A percentile compares a stretch with the other conserved stretches of the same genome.
Conservation (phyloP, 2,113 vertebrate species). For the Rhea pennata region DNA sequence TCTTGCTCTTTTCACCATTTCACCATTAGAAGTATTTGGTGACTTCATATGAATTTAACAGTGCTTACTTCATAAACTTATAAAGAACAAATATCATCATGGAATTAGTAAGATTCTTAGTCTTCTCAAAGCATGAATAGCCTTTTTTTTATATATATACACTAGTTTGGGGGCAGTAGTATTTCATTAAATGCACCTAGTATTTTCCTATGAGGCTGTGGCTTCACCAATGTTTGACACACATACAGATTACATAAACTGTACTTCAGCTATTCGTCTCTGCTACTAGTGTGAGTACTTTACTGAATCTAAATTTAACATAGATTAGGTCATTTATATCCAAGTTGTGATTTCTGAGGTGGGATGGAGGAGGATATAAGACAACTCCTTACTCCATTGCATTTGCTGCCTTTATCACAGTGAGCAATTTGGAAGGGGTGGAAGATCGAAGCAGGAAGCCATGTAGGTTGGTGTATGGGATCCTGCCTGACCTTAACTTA, state of each 20-base stretch:
- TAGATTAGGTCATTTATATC: not conserved
- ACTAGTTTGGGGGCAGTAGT: not conserved
- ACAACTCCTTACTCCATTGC: not conserved
- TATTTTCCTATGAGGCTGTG: not conserved
- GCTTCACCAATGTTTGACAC: not conserved
- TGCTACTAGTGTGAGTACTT: not conserved
- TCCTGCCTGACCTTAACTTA: not conserved
- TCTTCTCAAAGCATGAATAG: not conserved
- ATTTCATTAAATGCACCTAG: not conserved
- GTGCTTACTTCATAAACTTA: not conserved
- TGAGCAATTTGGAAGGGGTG: not conserved
- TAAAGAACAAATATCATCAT: not conserved
- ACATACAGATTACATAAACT: not conserved
- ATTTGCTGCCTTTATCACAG: not conserved
- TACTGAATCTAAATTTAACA: not conserved
- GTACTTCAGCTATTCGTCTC: not conserved
- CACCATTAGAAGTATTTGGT: not conserved
- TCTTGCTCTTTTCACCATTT: not conserved
- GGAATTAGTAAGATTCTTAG: not conserved
- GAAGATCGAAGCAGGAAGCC: not conserved
- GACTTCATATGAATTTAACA: not conserved
- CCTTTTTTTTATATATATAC: not conserved
- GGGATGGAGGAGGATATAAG: not conserved
- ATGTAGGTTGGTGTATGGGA: not conserved
- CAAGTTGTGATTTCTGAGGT: not conserved